These are phyloP conservation scores for Drosophila guanche DNA, from an alignment of 1,140 invertebrate species.

Conservation along the genomic window DNA sequence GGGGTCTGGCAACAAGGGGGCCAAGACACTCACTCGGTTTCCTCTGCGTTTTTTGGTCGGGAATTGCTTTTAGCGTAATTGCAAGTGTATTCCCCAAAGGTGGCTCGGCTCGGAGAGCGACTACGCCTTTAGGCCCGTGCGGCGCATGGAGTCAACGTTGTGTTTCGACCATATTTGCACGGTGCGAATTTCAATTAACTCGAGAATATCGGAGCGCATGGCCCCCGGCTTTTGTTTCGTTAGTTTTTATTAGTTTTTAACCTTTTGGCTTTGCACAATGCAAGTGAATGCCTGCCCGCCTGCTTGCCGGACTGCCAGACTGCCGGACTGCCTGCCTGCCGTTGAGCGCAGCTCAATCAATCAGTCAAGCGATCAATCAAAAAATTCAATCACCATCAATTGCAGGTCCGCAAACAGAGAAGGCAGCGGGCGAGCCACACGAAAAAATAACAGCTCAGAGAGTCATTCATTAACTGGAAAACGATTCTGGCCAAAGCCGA, in stretches of 20 bases:
- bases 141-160: constrained; percentile 16
- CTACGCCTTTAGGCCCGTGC: constrained; percentile 59
- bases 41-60: constrained; percentile 22
- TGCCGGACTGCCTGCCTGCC: no score
- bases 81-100: constrained; percentile 70
- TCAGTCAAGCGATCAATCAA: constrained; percentile 79
- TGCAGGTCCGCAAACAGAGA: constrained; percentile 46
- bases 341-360: constrained; percentile 45
- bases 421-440: constrained; percentile 8
- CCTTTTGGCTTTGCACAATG: constrained; percentile 30
- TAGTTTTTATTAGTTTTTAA: constrained; percentile 77
- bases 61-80: constrained; percentile 81
- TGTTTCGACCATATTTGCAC: constrained; percentile 54
- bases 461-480: constrained; percentile 71
- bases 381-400: constrained; percentile 77
- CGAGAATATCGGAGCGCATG: constrained; percentile 36
- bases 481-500: constrained; percentile 52
- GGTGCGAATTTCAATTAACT: constrained; percentile 67
- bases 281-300: neutral
- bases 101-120: constrained; percentile 49
- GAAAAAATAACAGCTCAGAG: constrained; percentile 40
- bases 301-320: no score
- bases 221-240: neutral
- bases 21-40: constrained; percentile 15
- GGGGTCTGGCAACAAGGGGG: constrained; percentile 25